Conservation (phyloP, 2,113 vertebrate genomes). For the Sprattus sprattus region DNA sequence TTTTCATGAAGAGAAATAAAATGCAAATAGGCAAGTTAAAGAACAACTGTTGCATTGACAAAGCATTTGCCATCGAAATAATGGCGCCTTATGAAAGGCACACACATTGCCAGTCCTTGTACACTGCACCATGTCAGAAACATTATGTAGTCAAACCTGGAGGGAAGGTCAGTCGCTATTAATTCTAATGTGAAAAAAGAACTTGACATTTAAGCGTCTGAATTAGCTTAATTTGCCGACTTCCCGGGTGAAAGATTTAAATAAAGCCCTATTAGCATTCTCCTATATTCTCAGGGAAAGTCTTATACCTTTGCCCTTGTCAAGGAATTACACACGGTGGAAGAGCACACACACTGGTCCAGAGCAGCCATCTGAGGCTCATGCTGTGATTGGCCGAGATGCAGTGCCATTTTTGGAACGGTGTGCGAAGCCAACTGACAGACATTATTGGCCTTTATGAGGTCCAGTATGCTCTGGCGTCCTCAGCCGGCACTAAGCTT, state of each 20-base stretch:
- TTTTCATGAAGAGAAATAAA: neutral
- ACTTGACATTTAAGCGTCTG: slow-evolving; percentile 61
- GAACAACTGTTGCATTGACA: neutral
- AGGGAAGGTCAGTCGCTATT: slow-evolving; percentile 51
- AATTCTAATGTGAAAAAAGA: slow-evolving; percentile 47
- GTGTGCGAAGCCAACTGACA: neutral
- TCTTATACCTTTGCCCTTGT: slow-evolving; percentile 42
- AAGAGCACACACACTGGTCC: slow-evolving; percentile 17
- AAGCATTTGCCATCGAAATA: neutral
- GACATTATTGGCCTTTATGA: neutral
- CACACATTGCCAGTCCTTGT: neutral
- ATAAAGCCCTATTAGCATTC: slow-evolving; percentile 50
- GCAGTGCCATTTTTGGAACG: neutral
- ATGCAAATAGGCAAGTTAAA: slow-evolving; percentile 12
- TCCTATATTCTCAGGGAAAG: slow-evolving; percentile 35
- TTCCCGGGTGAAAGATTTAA: slow-evolving; percentile 32
- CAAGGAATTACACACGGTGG: slow-evolving; percentile 22
- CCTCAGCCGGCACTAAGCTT: neutral
- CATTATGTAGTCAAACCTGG: slow-evolving; percentile 38
- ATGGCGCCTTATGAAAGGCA: neutral
- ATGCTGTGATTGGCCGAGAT: neutral
- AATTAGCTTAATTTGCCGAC: slow-evolving; percentile 47
- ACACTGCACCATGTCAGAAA: slow-evolving; percentile 41
- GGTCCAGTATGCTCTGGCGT: neutral
- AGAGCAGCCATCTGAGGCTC: neutral